These are phyloP conservation scores for Blomia tropicalis DNA, from an alignment of 2,888 invertebrate species.

Conservation along the genomic window DNA sequence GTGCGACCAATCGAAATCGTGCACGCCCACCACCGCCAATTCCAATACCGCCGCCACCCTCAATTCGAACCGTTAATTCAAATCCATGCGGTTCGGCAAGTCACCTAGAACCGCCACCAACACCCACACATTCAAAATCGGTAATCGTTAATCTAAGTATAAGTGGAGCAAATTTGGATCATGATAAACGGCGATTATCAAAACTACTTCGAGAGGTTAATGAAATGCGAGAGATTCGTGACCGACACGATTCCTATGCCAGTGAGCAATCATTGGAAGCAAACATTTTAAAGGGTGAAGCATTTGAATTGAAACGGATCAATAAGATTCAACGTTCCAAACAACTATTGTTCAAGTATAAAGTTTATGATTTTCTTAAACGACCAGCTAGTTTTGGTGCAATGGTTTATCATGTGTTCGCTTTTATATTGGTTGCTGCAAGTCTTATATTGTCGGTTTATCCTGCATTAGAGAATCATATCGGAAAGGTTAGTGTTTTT, in stretches of 20 bases:
- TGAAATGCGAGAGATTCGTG: conserved; percentile 5
- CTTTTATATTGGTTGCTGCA: conserved; percentile 15
- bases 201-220: background rate
- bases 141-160: conserved; percentile 1
- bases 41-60: background rate
- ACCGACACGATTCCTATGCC: background rate
- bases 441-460: conserved; percentile 16
- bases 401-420: conserved; percentile 19
- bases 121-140: too few species aligned
- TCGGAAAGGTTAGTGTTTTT: background rate
- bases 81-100: too few species aligned
- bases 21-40: background rate
- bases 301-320: background rate
- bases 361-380: conserved; percentile 4
- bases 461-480: conserved; percentile 1
- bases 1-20: background rate
- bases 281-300: background rate
- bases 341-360: conserved; percentile 7
- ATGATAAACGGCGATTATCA: conserved; percentile 3
- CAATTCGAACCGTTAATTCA: too few species aligned
- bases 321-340: conserved; percentile 6
- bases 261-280: background rate
- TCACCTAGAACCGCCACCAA: background rate
- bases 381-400: conserved; percentile 11
- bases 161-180: background rate